Conservation (phyloP, 2,797 vertebrate species). For the Amblyopsis hoosieri region DNA sequence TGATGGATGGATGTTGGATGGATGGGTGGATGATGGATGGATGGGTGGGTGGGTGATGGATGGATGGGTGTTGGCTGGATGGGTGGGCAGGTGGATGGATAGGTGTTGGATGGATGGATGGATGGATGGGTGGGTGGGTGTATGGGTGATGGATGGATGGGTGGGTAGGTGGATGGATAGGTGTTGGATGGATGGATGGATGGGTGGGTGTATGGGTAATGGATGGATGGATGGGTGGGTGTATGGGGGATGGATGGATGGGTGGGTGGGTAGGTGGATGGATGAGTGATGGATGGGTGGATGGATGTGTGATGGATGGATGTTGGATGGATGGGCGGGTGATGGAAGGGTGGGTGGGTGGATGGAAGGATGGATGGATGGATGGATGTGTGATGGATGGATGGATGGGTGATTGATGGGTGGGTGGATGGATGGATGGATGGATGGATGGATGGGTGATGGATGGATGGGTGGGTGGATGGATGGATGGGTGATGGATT, state of each 20-base stretch:
- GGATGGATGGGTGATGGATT: not conserved
- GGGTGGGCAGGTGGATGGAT: not conserved
- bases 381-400: not conserved
- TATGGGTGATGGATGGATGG: not conserved
- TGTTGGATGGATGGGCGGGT: not conserved
- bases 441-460: not conserved
- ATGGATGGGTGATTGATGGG: not conserved
- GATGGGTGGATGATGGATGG: not conserved
- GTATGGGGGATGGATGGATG: not conserved
- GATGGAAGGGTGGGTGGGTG: no score
- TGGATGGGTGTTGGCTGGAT: not conserved
- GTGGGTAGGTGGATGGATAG: not conserved
- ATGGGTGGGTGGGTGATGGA: no score
- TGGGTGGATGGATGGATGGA: not conserved
- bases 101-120: not conserved
- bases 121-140: not conserved
- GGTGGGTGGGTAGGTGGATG: not conserved
- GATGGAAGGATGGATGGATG: not conserved
- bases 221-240: not conserved
- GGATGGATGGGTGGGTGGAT: not conserved
- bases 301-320: not conserved
- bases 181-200: not conserved
- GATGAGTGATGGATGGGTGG: no score
- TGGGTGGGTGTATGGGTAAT: constrained; percentile 42
- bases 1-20: not conserved